phyloP scores from a whole-genome alignment of 2,888 invertebrate genomes.

The Orchesella flavescens region DNA sequence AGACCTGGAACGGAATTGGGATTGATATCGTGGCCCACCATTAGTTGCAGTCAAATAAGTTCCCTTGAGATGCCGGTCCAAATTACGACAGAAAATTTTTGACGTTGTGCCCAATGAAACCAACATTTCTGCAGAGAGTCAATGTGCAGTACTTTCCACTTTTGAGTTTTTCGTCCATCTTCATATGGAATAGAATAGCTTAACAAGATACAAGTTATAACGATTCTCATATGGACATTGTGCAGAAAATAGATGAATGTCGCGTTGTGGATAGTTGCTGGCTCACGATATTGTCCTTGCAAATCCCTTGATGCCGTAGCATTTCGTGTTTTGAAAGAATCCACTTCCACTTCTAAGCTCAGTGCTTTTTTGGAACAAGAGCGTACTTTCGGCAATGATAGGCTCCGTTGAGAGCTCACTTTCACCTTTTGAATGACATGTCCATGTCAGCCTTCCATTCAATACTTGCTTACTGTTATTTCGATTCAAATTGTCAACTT shows the following conservation, averaged over 20 bases:
- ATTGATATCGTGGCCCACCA: conserved; percentile 73
- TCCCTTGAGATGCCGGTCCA: conserved; percentile 72
- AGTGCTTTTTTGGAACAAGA: not conserved
- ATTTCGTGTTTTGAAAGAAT: conserved; percentile 51
- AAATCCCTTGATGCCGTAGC: conserved; percentile 56
- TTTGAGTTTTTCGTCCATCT: not conserved
- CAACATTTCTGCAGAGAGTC: conserved; percentile 41
- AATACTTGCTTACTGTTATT: not conserved
- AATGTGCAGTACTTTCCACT: not conserved
- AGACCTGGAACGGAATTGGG: conserved; percentile 72
- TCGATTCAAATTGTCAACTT: not conserved
- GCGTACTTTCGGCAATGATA: conserved; percentile 28
- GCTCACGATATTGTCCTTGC: conserved; percentile 60
- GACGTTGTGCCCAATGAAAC: conserved; percentile 70
- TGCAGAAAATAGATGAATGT: conserved; percentile 31
- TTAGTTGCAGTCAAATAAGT: conserved; percentile 72
- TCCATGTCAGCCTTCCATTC: conserved; percentile 34
- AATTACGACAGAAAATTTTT: conserved; percentile 72
- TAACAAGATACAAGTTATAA: conserved; percentile 18
- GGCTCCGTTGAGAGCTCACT: conserved; percentile 53
- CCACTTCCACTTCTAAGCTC: conserved; percentile 31
- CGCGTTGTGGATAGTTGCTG: not conserved
- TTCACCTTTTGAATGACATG: conserved; percentile 50
- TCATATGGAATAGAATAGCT: not conserved
- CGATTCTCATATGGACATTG: conserved; percentile 11